Base-by-base conservation (phyloP, 2,113 vertebrate genomes). In the Australoheros scitulus region DNA sequence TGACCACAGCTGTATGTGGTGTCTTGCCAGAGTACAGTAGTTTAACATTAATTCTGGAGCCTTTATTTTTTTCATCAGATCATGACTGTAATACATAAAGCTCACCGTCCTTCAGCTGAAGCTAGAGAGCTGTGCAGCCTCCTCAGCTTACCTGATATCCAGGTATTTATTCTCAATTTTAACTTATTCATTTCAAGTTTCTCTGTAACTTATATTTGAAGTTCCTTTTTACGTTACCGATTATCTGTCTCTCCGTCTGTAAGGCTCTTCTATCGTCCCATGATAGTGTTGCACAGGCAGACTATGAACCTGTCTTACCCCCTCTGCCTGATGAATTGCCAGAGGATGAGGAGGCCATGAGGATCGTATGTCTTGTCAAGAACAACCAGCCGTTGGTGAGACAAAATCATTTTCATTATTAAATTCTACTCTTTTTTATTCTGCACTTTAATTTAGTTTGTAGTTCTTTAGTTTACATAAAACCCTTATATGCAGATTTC, bases 371-470 rank as follows among this genome's bases (percentile, higher is more conserved):
- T 86, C 91, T 98, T 88, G 97, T 98, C 85, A 99, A 98, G 93
- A 98, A 97, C 88, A 97, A 97, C 60, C 97, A 98, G 82, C 96
- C 97, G 2, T 93, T 98, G 96, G 97, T 98, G 87, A 97, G 95
- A 47, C 77, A 50, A 7, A 17, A 17, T 4, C 6, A 22, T 68
- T 38, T 59, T 34, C 0, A 50, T 78, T 50, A n/a, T 38, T 36
- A 7, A 76, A 41, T 76, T 24, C 11, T 32, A 10, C 32, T 43
- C 29, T 36, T 22, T 22, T 56, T 50, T 11, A 20, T 9, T 55
- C n/a, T 26, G 29, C 29, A 72, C 20, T 55, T 52, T 7, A 14
- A 18, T 32, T 72, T 52, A 0, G 2, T 32, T 55, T 52, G 24
- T 11, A 72, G 65, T 72, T 52, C 43, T 50, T 72, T 26, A 32